Conservation (phyloP, 2,113 vertebrate species). For the Mustela lutreola region DNA sequence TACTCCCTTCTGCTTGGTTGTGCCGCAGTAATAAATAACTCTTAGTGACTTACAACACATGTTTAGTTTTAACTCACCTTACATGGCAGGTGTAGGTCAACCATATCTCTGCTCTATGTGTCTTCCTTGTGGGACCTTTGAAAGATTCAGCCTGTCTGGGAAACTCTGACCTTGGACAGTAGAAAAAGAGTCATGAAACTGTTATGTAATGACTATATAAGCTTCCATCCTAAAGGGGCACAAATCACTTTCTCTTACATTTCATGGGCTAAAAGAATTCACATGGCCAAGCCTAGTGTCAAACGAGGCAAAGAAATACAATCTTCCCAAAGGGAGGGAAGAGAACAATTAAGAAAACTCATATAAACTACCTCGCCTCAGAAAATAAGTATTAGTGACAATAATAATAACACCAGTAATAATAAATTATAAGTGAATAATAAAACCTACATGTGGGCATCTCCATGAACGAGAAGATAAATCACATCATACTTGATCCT, state of each 20-base stretch:
- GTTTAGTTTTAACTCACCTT: not conserved
- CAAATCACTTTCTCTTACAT: not conserved
- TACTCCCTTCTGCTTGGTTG: not conserved
- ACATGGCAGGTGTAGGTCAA: not conserved
- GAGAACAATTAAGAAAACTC: not conserved
- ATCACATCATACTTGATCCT: not conserved
- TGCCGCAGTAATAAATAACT: not conserved
- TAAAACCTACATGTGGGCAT: not conserved
- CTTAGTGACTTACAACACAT: not conserved
- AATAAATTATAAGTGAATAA: not conserved
- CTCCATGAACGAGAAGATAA: not conserved
- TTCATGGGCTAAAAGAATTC: not conserved
- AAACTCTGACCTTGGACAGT: not conserved
- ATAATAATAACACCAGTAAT: not conserved
- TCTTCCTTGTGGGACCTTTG: not conserved
- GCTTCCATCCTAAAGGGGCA: not conserved
- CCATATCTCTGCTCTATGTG: not conserved
- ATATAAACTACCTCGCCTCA: not conserved
- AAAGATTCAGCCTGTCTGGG: not conserved
- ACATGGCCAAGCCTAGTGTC: not conserved
- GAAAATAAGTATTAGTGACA: not conserved
- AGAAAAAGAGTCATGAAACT: not conserved
- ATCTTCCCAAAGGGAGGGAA: not conserved
- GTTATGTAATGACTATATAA: not conserved
- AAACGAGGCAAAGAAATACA: not conserved